Evolutionary conservation across 2,888 invertebrate genomes (phyloP), one percentile per base, ranked within the genome.

Genomic region (Orthosia gothica): DNA sequence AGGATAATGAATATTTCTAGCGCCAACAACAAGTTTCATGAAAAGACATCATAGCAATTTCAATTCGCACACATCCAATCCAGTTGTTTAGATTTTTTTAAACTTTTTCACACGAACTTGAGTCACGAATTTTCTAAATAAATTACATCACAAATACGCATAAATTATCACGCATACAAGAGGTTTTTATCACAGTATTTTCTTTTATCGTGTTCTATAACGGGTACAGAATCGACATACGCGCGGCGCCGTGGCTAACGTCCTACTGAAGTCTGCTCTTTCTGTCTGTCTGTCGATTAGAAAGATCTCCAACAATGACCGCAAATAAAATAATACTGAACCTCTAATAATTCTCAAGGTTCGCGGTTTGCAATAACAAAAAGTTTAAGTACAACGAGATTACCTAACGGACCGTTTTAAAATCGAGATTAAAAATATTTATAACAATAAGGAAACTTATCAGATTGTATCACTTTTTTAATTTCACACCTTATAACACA

Each of bases 221-320:
- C 81, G 83, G 78, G 75, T 45, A 61, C 76, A 63, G 58, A 64
- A 76, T 49, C 55, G 85, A 93, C 93, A 89, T 75, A 90, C 93
- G 90, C 90, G 88, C 92, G 82, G 89, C 88, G 80, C 89, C 86
- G 87, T 91, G 83, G 89, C 89, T 82, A 89, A 89, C 91, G 88
- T 89, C 88, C 92, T 89, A 90, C 89, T 91, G 90, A 90, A 91
- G 76, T 74, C 18, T 64, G 73, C n/a, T n/a, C n/a, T 74, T 91
- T 74, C 20, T 74, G 74, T 74, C n/a, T 70, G 79, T 73, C 65
- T 72, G 85, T 84, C 83, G 88, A 91, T 92, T 93, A 92, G 93
- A 92, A 93, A 94, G 92, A 94, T 93, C 91, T 91, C 90, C 88
- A 89, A 90, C 92, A 91, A 91, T 90, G 91, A 92, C 91, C 90